phyloP scores from a whole-genome alignment of 2,113 vertebrate genomes.

The Pedionomus torquatus region DNA sequence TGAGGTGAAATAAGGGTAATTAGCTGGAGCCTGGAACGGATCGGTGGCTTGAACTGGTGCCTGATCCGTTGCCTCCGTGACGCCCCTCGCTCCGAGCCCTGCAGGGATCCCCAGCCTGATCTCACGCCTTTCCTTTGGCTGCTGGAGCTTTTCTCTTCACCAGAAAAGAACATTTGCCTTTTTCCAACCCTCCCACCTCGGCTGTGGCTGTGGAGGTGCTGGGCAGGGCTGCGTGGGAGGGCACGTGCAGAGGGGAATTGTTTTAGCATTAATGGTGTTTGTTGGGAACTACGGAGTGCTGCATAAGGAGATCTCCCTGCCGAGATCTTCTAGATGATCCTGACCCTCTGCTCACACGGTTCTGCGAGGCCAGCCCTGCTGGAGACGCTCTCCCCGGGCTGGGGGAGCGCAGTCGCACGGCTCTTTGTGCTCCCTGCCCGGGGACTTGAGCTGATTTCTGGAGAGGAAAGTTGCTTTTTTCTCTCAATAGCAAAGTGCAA shows the following conservation, averaged over 20 bases:
- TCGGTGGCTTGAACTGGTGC: background rate
- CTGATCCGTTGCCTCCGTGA: background rate
- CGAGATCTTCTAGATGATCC: background rate
- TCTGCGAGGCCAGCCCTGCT: background rate
- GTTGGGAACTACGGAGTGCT: background rate
- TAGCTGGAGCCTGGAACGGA: background rate
- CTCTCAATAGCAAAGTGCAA: background rate
- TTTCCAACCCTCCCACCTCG: background rate
- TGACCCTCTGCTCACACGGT: background rate
- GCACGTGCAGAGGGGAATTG: background rate
- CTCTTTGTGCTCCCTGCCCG: background rate
- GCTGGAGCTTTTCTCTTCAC: background rate
- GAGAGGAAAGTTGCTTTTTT: background rate
- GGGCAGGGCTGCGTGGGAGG: background rate
- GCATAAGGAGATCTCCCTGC: background rate
- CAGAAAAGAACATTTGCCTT: background rate
- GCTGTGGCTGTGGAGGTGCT: rapidly evolving
- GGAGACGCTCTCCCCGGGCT: background rate
- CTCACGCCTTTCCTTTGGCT: background rate
- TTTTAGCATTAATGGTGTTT: background rate
- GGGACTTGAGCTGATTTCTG: background rate
- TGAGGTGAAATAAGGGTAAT: background rate
- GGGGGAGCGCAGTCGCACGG: background rate
- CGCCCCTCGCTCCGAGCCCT: background rate
- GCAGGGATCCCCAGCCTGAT: background rate